These are phyloP conservation scores for Luperina nickerlii DNA, from an alignment of 2,888 invertebrate genomes.

Conservation along the genomic window DNA sequence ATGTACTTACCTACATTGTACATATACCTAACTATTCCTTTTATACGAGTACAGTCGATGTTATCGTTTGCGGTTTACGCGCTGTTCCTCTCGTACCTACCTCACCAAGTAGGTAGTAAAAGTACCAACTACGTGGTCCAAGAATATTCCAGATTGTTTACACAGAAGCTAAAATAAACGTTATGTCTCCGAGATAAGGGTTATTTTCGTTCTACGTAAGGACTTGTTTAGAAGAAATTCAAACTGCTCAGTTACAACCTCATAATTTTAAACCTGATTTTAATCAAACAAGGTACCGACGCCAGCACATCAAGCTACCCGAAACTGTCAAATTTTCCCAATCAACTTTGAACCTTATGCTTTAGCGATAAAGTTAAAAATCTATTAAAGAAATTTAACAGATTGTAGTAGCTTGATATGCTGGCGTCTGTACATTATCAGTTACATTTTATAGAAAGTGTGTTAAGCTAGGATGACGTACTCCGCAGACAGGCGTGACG, in stretches of 20 bases:
- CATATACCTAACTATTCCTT: not conserved
- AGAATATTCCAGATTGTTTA: slow-evolving; percentile 49
- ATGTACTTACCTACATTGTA: too few species aligned
- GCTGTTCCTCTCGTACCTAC: not conserved
- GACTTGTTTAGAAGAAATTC: not conserved
- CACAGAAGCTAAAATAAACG: slow-evolving; percentile 11
- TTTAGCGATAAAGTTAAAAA: too few species aligned
- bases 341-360: too few species aligned
- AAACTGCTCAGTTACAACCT: not conserved
- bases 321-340: too few species aligned
- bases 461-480: not conserved
- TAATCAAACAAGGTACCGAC: not conserved
- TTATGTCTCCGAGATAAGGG: fast-evolving
- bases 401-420: too few species aligned
- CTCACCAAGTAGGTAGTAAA: not conserved
- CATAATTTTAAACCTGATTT: not conserved
- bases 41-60: not conserved
- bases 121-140: not conserved
- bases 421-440: too few species aligned
- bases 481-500: not conserved
- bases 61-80: slow-evolving; percentile 55
- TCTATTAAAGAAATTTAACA: too few species aligned
- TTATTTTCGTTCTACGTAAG: not conserved
- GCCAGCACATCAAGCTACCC: too few species aligned
- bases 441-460: not conserved